Base-by-base conservation (phyloP, 2,113 vertebrate genomes). In the Dipodomys stephensi region DNA sequence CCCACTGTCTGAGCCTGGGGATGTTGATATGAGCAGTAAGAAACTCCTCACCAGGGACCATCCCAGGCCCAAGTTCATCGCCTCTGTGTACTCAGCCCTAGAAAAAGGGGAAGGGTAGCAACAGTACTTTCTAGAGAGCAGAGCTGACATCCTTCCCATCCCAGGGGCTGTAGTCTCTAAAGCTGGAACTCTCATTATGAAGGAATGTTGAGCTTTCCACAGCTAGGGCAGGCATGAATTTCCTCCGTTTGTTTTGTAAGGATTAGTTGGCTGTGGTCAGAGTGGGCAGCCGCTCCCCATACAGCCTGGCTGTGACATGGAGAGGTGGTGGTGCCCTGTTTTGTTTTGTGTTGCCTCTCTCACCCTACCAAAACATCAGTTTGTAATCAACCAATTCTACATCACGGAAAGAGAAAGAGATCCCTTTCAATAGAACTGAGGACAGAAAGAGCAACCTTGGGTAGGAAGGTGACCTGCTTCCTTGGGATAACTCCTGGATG, bases 181-280 rank as follows among this genome's bases (percentile, higher is more conserved):
- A 94, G 79, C 96, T 93, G 95, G 91, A 94, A 86, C 88, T 95
- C 88, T 96, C 27, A 9, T 84, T 96, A 91, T 49, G 35, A 25
- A 91, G 97, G 94, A 90, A 82, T 89, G 83, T 25, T 7, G 81
- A 78, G 81, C 89, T 94, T 92, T 91, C 91, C 92, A 49, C 87
- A 83, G 86, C 80, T 35, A 88, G 86, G 85, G 87, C 92, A 92
- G 77, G 93, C 95, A 90, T 97, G 94, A 73, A 94, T 96, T 94
- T 96, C 96, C 94, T 95, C 94, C 93, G 94, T 96, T 95, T 96
- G 93, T 96, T 97, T 96, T 95, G 90, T 88, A 88, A 93, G 93
- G 79, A 88, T 87, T 92, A 22, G 94, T 94, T 53, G 67, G 74
- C 93, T 76, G 84, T 64, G 53, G 82, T 60, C 62, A 53, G 25